Percentiles rank a stretch among this genome's conserved stretches.
phyloP scores from a whole-genome alignment of 2,888 invertebrate species.

The Pheosia gnoma region DNA sequence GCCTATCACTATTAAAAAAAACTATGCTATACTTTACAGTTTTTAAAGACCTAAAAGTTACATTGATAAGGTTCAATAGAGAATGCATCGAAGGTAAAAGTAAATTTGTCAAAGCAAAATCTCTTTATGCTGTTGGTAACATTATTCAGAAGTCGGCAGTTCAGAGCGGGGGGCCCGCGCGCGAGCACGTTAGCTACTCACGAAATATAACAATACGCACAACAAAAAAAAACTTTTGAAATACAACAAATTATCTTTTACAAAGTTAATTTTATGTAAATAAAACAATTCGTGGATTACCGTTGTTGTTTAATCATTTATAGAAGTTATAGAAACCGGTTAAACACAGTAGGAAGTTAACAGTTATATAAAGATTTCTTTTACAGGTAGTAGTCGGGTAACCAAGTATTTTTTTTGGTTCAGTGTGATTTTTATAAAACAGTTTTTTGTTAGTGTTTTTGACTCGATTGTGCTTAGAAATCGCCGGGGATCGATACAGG shows the following conservation, averaged over 20 bases:
- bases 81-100: slow-evolving; percentile 7
- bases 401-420: slow-evolving; percentile 36
- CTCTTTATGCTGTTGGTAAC: slow-evolving; percentile 57
- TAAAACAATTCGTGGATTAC: slow-evolving; percentile 31
- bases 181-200: slow-evolving; percentile 41
- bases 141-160: slow-evolving; percentile 47
- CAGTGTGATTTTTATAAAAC: slow-evolving; percentile 55
- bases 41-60: slow-evolving; percentile 10
- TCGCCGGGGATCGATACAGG: slow-evolving; percentile 56
- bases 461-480: slow-evolving; percentile 57
- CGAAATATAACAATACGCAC: slow-evolving; percentile 28
- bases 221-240: slow-evolving; percentile 33
- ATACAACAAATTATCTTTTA: slow-evolving; percentile 42
- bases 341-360: slow-evolving; percentile 56
- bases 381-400: slow-evolving; percentile 52
- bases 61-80: slow-evolving; percentile 14
- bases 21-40: slow-evolving; percentile 21
- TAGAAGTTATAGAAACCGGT: slow-evolving; percentile 50
- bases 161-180: slow-evolving; percentile 47
- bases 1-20: slow-evolving; percentile 56
- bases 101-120: slow-evolving; percentile 40
- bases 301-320: slow-evolving; percentile 14
- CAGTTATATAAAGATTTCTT: slow-evolving; percentile 75
- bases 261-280: slow-evolving; percentile 24
- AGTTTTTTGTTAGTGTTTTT: slow-evolving; percentile 50